Percentiles rank a stretch among this genome's conserved stretches.
Conservation (phyloP, 1,140 invertebrate genomes). For the Xylocopa sonorina region DNA sequence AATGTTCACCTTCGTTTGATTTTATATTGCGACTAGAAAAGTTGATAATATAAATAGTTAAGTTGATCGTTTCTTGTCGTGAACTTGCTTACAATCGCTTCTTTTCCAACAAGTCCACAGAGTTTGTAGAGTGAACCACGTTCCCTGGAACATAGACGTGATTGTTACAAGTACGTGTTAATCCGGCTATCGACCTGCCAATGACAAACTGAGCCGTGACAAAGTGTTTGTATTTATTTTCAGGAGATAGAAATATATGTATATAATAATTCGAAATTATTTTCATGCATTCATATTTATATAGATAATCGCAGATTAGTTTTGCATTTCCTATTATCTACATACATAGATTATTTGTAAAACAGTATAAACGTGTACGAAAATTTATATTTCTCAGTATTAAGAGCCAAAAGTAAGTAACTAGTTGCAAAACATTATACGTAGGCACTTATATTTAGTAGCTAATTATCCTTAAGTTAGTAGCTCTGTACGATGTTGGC, state of each 20-base stretch:
- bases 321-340: constrained; percentile 8
- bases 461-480: constrained; percentile 37
- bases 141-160: constrained; percentile 54
- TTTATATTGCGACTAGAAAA: constrained; percentile 69
- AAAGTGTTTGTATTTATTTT: constrained; percentile 1
- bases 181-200: constrained; percentile 11
- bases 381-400: constrained; percentile 11
- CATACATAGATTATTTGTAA: neutral
- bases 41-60: constrained; percentile 50
- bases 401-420: constrained; percentile 18
- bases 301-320: neutral
- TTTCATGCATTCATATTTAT: constrained; percentile 13
- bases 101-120: constrained; percentile 57
- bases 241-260: neutral
- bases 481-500: constrained; percentile 35
- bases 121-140: constrained; percentile 56
- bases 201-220: constrained; percentile 45
- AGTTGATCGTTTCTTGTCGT: constrained; percentile 20
- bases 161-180: neutral
- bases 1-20: constrained; percentile 23
- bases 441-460: constrained; percentile 20
- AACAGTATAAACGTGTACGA: neutral
- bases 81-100: constrained; percentile 51
- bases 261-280: neutral
- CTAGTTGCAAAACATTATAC: constrained; percentile 23